Conservation (phyloP, 2,113 vertebrate genomes). For the Carollia perspicillata region DNA sequence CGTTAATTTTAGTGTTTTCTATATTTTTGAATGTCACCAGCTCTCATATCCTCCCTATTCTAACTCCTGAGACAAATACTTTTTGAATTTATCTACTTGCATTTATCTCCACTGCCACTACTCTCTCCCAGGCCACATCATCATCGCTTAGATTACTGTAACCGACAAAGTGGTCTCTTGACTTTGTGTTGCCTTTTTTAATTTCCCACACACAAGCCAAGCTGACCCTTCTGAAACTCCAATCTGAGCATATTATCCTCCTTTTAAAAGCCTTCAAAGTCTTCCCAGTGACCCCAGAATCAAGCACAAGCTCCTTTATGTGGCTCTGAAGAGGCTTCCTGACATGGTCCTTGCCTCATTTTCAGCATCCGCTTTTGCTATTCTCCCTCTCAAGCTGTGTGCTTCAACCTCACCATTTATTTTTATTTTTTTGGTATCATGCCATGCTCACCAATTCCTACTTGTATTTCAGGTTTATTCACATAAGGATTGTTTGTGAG, state of each 20-base stretch:
- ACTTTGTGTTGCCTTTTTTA: neutral
- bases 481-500: neutral
- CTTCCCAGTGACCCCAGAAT: neutral
- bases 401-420: neutral
- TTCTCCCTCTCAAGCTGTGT: neutral
- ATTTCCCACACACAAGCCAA: neutral
- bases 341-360: neutral
- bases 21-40: neutral
- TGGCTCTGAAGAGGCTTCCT: neutral
- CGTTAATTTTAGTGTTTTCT: neutral
- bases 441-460: neutral
- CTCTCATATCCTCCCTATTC: neutral
- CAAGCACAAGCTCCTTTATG: neutral
- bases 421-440: neutral
- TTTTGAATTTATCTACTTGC: neutral
- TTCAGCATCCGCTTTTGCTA: neutral
- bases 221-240: neutral
- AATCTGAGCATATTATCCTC: neutral
- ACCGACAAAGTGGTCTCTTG: neutral
- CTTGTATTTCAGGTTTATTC: neutral
- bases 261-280: neutral
- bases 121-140: neutral
- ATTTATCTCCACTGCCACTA: accelerated
- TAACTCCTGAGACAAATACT: neutral
- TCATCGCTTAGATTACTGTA: neutral